Evolutionary conservation across 2,113 vertebrate species (phyloP).

Genomic region (Pomatostomus ruficeps): DNA sequence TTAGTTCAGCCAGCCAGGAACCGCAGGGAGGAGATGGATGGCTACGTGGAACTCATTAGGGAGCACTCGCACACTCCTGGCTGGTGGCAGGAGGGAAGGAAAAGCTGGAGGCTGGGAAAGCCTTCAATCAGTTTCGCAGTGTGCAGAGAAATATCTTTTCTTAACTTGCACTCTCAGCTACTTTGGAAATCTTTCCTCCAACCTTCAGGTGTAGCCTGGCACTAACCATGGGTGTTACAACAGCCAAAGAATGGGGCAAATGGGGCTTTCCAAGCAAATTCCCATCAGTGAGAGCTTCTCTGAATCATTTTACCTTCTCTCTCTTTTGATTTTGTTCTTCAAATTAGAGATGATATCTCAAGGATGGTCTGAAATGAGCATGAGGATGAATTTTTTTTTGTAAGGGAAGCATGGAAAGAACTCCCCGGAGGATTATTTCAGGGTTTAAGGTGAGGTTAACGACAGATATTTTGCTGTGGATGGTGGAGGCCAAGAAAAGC

Average conservation of each 20-base stretch:
- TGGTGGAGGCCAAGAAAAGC: background rate
- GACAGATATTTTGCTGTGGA: background rate
- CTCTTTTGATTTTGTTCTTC: background rate
- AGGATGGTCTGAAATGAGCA: background rate
- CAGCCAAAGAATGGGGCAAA: background rate
- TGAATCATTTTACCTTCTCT: background rate
- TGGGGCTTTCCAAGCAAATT: background rate
- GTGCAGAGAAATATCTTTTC: background rate
- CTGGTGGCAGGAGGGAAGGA: background rate
- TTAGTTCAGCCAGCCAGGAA: background rate
- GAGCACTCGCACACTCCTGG: background rate
- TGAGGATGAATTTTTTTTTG: background rate
- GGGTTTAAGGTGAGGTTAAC: background rate
- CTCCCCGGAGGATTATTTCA: background rate
- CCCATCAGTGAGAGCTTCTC: background rate
- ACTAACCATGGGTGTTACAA: no score
- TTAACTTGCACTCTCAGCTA: background rate
- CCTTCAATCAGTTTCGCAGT: background rate
- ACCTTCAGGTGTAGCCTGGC: background rate
- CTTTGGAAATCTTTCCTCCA: background rate
- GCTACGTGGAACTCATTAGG: background rate
- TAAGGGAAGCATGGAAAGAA: background rate
- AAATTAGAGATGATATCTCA: background rate
- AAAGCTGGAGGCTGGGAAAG: background rate
- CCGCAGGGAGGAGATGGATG: constrained; percentile 26